Percentiles rank a stretch among this genome's conserved stretches.
Evolutionary conservation across 2,113 vertebrate species (phyloP).

Genomic region (Neodontobutis hainanensis): DNA sequence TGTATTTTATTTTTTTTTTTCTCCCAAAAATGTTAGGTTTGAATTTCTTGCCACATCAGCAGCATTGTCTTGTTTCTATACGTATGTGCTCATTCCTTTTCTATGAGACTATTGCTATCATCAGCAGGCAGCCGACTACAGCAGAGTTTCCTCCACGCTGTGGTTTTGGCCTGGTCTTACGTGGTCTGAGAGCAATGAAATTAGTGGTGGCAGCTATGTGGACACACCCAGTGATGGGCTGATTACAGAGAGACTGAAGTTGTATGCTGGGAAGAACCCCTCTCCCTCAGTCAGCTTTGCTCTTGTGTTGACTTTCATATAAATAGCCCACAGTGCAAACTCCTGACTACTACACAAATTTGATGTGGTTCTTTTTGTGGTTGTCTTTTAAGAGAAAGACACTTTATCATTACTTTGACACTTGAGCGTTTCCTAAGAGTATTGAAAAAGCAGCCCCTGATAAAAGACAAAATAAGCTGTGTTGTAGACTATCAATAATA

Average conservation of each 20-base stretch:
- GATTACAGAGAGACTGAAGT: slow-evolving; percentile 78
- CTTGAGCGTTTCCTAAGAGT: too few relatives aligned
- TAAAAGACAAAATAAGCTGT: too few relatives aligned
- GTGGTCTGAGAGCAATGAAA: slow-evolving; percentile 76
- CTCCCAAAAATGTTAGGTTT: background rate
- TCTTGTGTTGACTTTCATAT: slow-evolving; percentile 33
- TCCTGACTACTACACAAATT: too few relatives aligned
- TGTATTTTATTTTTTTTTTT: too few relatives aligned
- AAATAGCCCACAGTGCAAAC: slow-evolving; percentile 38
- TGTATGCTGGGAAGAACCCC: slow-evolving; percentile 57
- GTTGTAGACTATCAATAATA: too few relatives aligned
- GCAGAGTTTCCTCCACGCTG: slow-evolving; percentile 64
- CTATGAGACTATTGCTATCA: slow-evolving; percentile 62
- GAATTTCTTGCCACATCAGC: slow-evolving; percentile 15
- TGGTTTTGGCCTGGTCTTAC: slow-evolving; percentile 68
- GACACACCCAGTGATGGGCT: slow-evolving; percentile 81
- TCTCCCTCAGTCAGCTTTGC: background rate
- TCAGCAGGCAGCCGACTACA: slow-evolving; percentile 47
- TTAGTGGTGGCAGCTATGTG: slow-evolving; percentile 76
- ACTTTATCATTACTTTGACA: too few relatives aligned
- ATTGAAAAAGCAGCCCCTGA: too few relatives aligned
- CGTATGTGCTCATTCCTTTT: slow-evolving; percentile 45
- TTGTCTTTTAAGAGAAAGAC: background rate
- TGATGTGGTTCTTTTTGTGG: background rate
- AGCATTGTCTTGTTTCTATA: background rate